Evolutionary conservation across 2,113 vertebrate species (phyloP), one percentile per base, ranked within the genome.

Genomic region (Psilopsiagon aurifrons): DNA sequence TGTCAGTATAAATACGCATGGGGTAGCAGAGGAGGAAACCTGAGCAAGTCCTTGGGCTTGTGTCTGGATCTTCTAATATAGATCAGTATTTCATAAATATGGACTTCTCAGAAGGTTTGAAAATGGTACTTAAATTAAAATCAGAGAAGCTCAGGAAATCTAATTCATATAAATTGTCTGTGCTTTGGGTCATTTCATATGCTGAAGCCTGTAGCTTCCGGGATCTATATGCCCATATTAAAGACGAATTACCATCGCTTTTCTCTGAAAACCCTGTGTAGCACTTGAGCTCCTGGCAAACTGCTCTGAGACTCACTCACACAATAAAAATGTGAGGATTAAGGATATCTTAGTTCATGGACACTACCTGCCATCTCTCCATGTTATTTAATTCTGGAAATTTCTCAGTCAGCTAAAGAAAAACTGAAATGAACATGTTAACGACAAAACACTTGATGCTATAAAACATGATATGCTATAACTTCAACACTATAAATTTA

Each of bases 241-340:
- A 92, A 98, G 95, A 96, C 41, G 44, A 95, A 92, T 47, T 83
- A 68, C 76, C 76, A 63, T 33, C 41, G 37, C 88, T 91, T 88
- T 85, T 93, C 88, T 79, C 76, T 54, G 84, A 87, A 57, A 93
- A 83, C 70, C 94, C 88, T 88, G 93, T 64, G 85, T 76, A 76
- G 78, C 90, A 74, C 86, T 44, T 59, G 59, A 92, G 80, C 85
- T 67, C 82, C 91, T 43, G 15, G 29, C 57, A 70, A 95, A 92
- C 85, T 77, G 90, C 2, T 1, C 80, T 47, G 90, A 88, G 71
- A 90, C 52, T 86, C 63, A 90, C 55, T 86, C 63, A 81, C 17
- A 46, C n/a, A 63, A 64, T 5, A 81, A 89, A 80, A 77, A 63
- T n/a, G 15, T 51, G 55, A 33, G 54, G 49, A 70, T 86, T 85